phyloP scores from a whole-genome alignment of 2,113 vertebrate genomes.

The Rattus norvegicus region GRCr8 NC_086021.1:122132501-122133000 shows the following conservation, averaged over 20 bases:
- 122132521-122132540: neutral
- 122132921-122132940: too few species aligned
- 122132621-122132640: neutral
- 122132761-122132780: neutral
- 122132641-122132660: neutral
- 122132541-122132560: neutral
- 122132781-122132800: neutral
- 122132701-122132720: neutral
- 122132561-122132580: neutral
- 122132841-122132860: neutral
- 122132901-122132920: too few species aligned
- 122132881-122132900: too few species aligned
- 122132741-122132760: neutral
- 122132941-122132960: too few species aligned
- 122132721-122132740: neutral
- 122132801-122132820: neutral
- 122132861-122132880: too few species aligned
- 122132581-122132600: neutral
- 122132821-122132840: neutral
- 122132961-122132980: too few species aligned
- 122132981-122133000: too few species aligned
- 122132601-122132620: neutral
- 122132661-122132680: neutral
- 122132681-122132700: neutral
- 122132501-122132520: neutral